phyloP scores from a whole-genome alignment of 2,113 vertebrate genomes.

The Psammodynastes pulverulentus region DNA sequence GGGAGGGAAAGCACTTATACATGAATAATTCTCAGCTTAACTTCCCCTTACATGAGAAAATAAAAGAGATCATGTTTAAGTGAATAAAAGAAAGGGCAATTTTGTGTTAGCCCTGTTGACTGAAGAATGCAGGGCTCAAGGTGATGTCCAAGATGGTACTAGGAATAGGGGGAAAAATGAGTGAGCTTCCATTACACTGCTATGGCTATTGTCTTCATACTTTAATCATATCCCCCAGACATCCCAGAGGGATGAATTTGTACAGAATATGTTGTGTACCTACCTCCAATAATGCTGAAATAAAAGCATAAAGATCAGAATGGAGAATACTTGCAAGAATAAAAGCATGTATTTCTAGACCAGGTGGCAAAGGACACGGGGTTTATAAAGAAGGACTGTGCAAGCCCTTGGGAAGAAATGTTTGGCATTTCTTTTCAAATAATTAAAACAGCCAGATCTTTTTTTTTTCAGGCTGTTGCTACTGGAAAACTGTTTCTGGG shows the following conservation, averaged over 20 bases:
- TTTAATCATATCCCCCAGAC: background rate
- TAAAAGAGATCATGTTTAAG: background rate
- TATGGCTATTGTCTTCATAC: background rate
- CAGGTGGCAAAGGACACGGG: background rate
- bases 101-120: background rate
- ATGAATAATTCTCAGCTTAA: background rate
- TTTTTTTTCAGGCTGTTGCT: background rate
- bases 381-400: background rate
- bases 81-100: background rate
- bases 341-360: background rate
- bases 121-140: background rate
- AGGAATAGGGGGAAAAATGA: background rate
- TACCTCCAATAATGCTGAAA: background rate
- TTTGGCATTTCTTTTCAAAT: background rate
- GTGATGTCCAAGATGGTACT: background rate
- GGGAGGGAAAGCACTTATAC: background rate
- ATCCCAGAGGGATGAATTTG: background rate
- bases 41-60: background rate
- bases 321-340: background rate
- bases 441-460: background rate
- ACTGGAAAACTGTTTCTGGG: background rate
- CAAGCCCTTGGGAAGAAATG: background rate
- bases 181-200: background rate
- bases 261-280: background rate
- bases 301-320: background rate